phyloP scores from a whole-genome alignment of 2,797 vertebrate genomes.

The Oceanodroma leucorhoa region DNA sequence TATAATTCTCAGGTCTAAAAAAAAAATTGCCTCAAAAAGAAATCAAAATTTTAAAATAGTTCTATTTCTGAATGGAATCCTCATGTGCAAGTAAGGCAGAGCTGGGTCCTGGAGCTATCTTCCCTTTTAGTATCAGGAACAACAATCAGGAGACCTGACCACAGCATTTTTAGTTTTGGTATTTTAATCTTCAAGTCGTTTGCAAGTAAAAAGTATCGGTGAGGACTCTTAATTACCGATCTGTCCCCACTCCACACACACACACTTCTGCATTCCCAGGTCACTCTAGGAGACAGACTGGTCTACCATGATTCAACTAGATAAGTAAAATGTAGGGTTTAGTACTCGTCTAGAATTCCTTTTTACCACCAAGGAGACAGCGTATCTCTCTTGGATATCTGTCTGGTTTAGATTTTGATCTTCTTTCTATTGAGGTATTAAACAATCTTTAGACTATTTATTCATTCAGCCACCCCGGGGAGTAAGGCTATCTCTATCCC shows the following conservation, averaged over 20 bases:
- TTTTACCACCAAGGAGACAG: neutral
- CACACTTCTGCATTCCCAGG: neutral
- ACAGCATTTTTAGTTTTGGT: neutral
- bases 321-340: neutral
- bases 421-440: neutral
- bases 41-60: neutral
- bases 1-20: neutral
- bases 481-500: neutral
- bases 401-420: neutral
- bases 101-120: neutral
- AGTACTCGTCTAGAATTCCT: neutral
- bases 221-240: neutral
- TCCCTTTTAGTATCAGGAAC: neutral
- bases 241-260: neutral
- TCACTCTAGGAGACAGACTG: neutral
- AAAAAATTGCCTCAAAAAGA: neutral
- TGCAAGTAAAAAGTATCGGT: neutral
- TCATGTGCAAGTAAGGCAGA: neutral
- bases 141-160: neutral
- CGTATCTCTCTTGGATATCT: neutral
- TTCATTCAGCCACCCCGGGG: neutral
- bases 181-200: neutral
- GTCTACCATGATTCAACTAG: neutral
- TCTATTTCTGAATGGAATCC: neutral
- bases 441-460: neutral